Base-by-base conservation (phyloP, 1,140 invertebrate genomes). In the Lepidurus arcticus region DNA sequence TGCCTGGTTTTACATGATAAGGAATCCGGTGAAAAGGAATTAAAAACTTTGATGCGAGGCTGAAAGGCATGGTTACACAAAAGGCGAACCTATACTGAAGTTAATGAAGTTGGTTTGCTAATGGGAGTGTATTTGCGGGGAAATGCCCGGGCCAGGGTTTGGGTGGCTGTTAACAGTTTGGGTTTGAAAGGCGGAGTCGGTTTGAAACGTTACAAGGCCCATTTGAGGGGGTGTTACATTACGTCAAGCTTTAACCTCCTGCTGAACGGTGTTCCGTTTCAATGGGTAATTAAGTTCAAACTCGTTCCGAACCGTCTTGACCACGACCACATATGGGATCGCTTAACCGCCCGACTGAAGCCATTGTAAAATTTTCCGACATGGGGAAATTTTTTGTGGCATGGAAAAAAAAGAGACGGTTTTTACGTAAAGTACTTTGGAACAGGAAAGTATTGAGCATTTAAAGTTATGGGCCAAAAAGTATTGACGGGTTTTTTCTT, bases 211-310 rank as follows among this genome's bases (percentile, higher is more conserved):
- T 65, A 65, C 53, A 65, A 65, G 53, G 53, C 21, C 53, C 53
- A 65, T 65, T 65, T 65, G 53, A 65, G 53, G 53, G 53, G 53
- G 53, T 65, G 53, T 65, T 65, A 65, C 53, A 65, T 65, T 65
- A 65, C 53, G 53, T 65, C 53, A 65, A 65, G 53, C 53, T 65
- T n/a, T n/a, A 65, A 65, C 13, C 16, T 16, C 13, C 53, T 65
- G 53, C 53, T 65, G 2, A 13, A 65, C 13, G 53, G 53, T 65
- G 53, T 65, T 65, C 53, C 21, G 16, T 65, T 65, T 65, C 53
- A 65, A 65, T 65, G 53, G 53, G 53, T 21, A 65, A 65, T 65
- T 65, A 65, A 65, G 53, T 65, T 65, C 53, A 65, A 65, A 65
- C 53, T 65, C 21, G 53, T 65, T 65, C 53, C 53, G 53, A 65